These are phyloP conservation scores for Dendrocincla fuliginosa DNA, from an alignment of 2,797 vertebrate genomes.

Conservation along the genomic window DNA sequence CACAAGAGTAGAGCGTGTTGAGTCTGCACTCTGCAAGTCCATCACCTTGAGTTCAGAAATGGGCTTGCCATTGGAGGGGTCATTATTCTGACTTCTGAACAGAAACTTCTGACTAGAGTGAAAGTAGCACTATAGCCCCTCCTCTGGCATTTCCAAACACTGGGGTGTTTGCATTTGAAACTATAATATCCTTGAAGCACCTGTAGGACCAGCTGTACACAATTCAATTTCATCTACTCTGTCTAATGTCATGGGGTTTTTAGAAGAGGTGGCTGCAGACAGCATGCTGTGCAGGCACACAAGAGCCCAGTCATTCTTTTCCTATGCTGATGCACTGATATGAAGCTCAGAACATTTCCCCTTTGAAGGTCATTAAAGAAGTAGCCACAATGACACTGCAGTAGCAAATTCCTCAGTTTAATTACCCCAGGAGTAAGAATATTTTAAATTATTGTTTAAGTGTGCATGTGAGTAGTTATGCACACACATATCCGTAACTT, in stretches of 20 bases:
- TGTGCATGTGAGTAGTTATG: neutral
- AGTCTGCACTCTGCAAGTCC: neutral
- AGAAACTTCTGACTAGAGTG: neutral
- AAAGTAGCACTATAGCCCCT: neutral
- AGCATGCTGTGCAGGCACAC: neutral
- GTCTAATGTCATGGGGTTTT: neutral
- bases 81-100: neutral
- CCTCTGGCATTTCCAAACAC: neutral
- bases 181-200: neutral
- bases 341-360: neutral
- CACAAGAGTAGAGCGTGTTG: neutral
- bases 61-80: neutral
- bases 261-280: neutral
- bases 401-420: neutral
- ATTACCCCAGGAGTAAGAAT: neutral
- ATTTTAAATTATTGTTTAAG: neutral
- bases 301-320: neutral
- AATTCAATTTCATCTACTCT: neutral
- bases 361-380: neutral
- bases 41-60: neutral
- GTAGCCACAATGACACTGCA: neutral
- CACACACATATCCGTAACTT: neutral
- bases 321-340: neutral
- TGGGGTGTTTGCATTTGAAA: neutral
- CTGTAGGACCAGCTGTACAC: neutral